Conservation (phyloP, 2,797 vertebrate genomes). For the Phoeniculus purpureus region DNA sequence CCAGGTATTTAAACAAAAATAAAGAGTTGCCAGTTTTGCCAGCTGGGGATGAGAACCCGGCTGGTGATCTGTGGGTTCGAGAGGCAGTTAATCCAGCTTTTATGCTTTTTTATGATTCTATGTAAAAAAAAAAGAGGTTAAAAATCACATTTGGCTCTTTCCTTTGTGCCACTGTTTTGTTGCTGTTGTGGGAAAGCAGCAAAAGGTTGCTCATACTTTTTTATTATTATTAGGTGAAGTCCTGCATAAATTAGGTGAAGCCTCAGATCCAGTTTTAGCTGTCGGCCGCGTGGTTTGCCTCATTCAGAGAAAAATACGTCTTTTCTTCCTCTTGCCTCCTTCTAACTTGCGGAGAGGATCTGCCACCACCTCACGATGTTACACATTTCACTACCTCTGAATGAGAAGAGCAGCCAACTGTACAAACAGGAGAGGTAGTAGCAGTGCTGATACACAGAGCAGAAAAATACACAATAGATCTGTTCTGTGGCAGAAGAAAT, state of each 20-base stretch:
- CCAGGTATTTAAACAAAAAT: conserved; percentile 83
- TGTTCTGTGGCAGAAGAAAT: background rate
- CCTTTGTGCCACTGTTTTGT: conserved; percentile 73
- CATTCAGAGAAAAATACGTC: background rate
- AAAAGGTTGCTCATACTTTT: conserved; percentile 73
- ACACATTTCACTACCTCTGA: background rate
- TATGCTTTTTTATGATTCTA: conserved; percentile 82
- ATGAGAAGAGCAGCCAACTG: background rate
- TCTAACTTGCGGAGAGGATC: background rate
- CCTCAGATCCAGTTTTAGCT: conserved; percentile 40
- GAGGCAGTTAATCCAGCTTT: conserved; percentile 81
- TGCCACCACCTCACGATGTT: background rate
- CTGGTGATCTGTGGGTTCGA: conserved; percentile 78
- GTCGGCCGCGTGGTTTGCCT: conserved; percentile 19
- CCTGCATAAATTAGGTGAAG: conserved; percentile 59
- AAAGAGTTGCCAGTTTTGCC: conserved; percentile 82
- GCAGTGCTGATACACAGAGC: background rate
- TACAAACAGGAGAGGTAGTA: background rate
- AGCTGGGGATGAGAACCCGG: conserved; percentile 83
- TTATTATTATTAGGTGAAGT: conserved; percentile 72
- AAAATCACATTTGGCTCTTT: conserved; percentile 80
- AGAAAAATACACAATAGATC: background rate
- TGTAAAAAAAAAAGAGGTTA: conserved; percentile 82
- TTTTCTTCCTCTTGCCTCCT: conserved; percentile 34
- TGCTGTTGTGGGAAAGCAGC: conserved; percentile 73